Conservation (phyloP, 2,113 vertebrate species). For the Marmota flaviventris region DNA sequence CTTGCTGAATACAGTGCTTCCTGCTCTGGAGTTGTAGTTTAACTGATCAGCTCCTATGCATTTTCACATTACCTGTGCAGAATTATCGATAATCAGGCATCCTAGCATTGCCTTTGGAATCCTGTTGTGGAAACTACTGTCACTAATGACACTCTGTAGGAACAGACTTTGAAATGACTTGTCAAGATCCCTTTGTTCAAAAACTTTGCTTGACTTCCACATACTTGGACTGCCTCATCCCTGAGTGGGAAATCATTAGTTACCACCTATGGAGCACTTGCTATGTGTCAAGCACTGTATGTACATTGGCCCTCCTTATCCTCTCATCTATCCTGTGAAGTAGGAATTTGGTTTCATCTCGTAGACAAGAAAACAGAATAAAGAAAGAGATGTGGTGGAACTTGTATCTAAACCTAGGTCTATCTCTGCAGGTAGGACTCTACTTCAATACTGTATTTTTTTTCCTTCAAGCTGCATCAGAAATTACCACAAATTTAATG, state of each 20-base stretch:
- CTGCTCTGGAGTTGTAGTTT: conserved; percentile 9
- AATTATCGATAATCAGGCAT: conserved; percentile 47
- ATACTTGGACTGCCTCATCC: background rate
- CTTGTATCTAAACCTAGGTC: background rate
- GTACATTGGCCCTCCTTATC: background rate
- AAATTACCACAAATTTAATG: background rate
- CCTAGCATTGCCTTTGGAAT: conserved; percentile 28
- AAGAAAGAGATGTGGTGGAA: background rate
- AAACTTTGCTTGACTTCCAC: background rate
- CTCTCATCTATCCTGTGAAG: background rate
- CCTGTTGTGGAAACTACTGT: background rate
- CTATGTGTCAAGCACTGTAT: background rate
- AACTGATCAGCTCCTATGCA: conserved; percentile 17
- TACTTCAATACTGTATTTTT: background rate
- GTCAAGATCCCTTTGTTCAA: background rate
- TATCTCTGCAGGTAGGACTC: background rate
- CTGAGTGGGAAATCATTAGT: background rate
- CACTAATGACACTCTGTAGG: background rate
- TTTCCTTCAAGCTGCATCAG: background rate
- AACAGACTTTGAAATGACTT: background rate
- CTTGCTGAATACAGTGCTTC: background rate
- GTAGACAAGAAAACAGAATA: background rate
- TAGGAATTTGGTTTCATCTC: background rate
- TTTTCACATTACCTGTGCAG: background rate
- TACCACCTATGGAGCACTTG: background rate